These are phyloP conservation scores for Grallaria varia DNA, from an alignment of 2,113 vertebrate genomes.

Conservation along the genomic window DNA sequence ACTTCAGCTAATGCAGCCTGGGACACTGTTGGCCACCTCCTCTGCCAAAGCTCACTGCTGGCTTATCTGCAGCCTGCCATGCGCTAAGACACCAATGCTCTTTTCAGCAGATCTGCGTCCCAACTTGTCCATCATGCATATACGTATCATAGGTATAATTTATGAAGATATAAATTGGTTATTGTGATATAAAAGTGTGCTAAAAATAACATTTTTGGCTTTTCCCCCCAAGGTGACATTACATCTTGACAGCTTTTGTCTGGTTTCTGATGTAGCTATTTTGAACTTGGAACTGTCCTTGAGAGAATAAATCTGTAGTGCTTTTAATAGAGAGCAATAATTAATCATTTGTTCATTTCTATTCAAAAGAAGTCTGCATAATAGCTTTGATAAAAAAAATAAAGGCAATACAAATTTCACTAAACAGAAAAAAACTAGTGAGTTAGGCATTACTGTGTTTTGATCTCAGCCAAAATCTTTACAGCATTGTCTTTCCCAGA, in stretches of 20 bases:
- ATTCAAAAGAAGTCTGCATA: not conserved
- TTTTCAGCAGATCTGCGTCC: not conserved
- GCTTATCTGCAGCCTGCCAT: not conserved
- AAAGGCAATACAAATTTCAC: not conserved
- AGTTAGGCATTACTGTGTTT: not conserved
- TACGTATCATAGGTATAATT: not conserved
- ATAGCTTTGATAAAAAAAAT: not conserved
- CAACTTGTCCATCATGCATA: not conserved
- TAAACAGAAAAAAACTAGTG: not conserved
- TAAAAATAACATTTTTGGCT: not conserved
- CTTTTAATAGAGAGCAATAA: not conserved
- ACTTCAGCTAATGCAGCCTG: not conserved
- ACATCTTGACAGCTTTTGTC: not conserved
- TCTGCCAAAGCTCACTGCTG: not conserved
- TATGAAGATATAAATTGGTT: not conserved
- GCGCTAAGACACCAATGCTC: not conserved
- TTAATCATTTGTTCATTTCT: not conserved
- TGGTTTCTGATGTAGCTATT: not conserved
- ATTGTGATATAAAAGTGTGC: not conserved
- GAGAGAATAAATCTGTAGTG: not conserved
- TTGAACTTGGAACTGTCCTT: not conserved
- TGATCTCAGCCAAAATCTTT: not conserved
- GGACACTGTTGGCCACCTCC: rapidly evolving
- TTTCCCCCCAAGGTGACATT: not conserved
- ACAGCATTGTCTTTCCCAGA: not conserved